Conservation (phyloP, 2,113 vertebrate genomes). For the Pampusana beccarii region DNA sequence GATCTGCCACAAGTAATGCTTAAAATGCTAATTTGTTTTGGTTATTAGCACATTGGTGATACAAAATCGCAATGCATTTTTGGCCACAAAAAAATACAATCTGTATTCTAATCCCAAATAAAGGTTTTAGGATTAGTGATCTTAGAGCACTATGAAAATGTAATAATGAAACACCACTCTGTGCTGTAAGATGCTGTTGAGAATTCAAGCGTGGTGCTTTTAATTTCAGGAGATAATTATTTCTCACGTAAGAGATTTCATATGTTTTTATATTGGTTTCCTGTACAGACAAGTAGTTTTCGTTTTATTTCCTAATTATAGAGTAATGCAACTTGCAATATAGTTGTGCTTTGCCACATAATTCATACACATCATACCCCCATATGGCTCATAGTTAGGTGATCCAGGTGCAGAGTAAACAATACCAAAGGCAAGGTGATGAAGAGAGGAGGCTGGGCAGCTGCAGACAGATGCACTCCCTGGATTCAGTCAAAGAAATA, state of each 20-base stretch:
- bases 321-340: neutral
- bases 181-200: neutral
- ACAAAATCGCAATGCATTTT: neutral
- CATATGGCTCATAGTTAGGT: neutral
- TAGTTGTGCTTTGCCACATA: neutral
- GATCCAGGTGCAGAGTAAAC: neutral
- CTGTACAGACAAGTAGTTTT: neutral
- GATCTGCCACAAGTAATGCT: neutral
- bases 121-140: neutral
- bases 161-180: neutral
- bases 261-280: neutral
- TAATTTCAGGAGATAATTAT: conserved; percentile 22
- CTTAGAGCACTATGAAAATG: neutral
- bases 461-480: neutral
- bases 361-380: neutral
- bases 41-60: neutral
- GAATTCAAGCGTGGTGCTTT: neutral
- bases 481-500: neutral
- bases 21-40: conserved; percentile 20
- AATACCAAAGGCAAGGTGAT: neutral
- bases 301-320: conserved; percentile 37
- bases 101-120: conserved; percentile 12
- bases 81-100: neutral
- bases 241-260: neutral
- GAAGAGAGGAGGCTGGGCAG: neutral